phyloP scores from a whole-genome alignment of 1,140 invertebrate species.

The Mycetomoellerius zeteki region DNA sequence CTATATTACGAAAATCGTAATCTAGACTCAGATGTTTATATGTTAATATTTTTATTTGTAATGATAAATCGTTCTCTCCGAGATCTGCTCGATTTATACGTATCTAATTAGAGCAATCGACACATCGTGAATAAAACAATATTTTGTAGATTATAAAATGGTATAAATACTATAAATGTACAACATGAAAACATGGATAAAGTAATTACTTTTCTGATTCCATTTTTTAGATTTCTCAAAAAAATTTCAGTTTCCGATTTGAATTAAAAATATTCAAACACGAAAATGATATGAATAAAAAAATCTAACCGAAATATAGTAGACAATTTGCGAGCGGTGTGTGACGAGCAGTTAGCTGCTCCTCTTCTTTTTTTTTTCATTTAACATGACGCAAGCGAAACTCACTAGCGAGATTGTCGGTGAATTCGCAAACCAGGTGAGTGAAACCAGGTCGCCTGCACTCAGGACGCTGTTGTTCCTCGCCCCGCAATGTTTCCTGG shows the following conservation, averaged over 20 bases:
- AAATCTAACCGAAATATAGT: neutral
- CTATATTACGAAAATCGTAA: neutral
- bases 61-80: neutral
- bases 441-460: neutral
- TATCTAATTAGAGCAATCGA: neutral
- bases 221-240: neutral
- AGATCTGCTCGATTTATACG: neutral
- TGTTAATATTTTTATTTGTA: neutral
- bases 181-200: neutral
- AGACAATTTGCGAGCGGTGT: neutral
- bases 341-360: neutral
- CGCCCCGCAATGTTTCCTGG: neutral
- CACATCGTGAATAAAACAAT: no score
- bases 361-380: neutral
- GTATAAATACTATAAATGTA: no score
- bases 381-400: neutral
- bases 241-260: neutral
- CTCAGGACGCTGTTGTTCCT: neutral
- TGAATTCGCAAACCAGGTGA: neutral
- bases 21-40: neutral
- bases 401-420: no score
- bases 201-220: neutral
- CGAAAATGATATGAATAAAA: conserved; percentile 7
- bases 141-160: no score
- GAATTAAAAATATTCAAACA: neutral